Evolutionary conservation across 92 coral and sea anemone genomes (phyloP), one percentile per base, ranked within the genome.

Genomic region (Umimayanthus kanabou): DNA sequence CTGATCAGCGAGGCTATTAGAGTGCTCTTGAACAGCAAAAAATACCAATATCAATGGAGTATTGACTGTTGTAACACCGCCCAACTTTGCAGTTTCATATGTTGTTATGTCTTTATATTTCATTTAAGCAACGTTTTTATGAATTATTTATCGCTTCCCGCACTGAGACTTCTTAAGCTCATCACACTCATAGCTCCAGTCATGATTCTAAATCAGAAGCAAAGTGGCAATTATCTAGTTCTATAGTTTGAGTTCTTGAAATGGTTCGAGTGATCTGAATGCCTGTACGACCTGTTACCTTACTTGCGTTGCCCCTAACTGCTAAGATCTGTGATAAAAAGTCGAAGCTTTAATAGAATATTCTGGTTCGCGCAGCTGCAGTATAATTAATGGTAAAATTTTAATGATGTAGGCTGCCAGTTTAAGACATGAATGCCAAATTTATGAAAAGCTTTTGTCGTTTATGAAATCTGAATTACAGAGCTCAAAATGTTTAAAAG

Each of bases 51-150:
- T 37, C 22, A 9, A 2, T 16, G 7, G 15, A 39, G 47, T 75
- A 33, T 33, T 33, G 37, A 33, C 37, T 33, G 47, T 40, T 8
- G n/a, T 20, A 39, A 75, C 50, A 75, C 4, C 79, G 39, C 15
- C 14, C n/a, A 20, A 2, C 79, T 40, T 40, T 10, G 4, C 50
- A 75, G 53, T 43, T 75, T 73, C 5, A 18, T 9, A 22, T 4
- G 50, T 75, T 75, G 79, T 75, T 75, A 28, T 75, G 79, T 75
- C 79, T 75, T 20, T 39, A 43, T 7, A 33, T 75, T 75, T 75
- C 79, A 20, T 75, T 40, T 75, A 1, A 39, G 47, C n/a, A 33
- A 39, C 69, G 1, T 39, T 73, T 75, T 75, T 14, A 18, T 75
- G 1, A 75, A 75, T 75, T 39, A 39, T 75, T 75, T 6, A 75